Evolutionary conservation across 2,113 vertebrate genomes (phyloP).

Genomic region (Epinephelus moara): DNA sequence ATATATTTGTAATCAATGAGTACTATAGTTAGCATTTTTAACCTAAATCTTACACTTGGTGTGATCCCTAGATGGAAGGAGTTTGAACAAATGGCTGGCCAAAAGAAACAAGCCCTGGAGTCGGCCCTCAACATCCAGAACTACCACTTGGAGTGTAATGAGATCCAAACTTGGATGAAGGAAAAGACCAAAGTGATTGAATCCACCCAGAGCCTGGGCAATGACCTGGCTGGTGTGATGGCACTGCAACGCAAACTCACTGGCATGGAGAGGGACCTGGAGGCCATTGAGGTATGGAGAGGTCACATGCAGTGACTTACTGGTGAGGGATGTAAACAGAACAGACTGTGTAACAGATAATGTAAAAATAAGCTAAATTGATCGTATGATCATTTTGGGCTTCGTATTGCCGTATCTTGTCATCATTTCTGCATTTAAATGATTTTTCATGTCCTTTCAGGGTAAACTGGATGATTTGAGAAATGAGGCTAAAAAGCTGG

Average conservation of each 20-base stretch:
- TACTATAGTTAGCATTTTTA: not conserved
- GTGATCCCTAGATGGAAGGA: conserved; percentile 89
- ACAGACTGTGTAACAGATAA: not conserved
- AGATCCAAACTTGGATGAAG: conserved; percentile 95
- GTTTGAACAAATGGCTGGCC: conserved; percentile 88
- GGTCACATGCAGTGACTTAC: not conserved
- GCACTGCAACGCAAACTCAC: conserved; percentile 94
- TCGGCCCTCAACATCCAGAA: conserved; percentile 95
- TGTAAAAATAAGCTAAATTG: not conserved
- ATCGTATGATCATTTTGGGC: not conserved
- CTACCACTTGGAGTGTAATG: conserved; percentile 95
- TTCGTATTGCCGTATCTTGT: not conserved
- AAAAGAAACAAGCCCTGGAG: conserved; percentile 90
- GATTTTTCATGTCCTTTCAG: conserved; percentile 50
- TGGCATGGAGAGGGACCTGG: conserved; percentile 93
- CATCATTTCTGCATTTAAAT: not conserved
- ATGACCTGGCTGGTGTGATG: conserved; percentile 93
- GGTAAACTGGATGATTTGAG: conserved; percentile 90
- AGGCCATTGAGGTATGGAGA: conserved; percentile 89
- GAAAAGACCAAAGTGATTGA: conserved; percentile 97
- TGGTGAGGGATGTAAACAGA: not conserved
- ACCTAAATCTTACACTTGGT: conserved; percentile 2
- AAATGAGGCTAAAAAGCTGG: conserved; percentile 87
- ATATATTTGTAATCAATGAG: not conserved
- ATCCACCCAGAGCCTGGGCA: conserved; percentile 92